These are phyloP conservation scores for Drosophila siamana DNA, from an alignment of 2,888 invertebrate species.

Conservation along the genomic window DNA sequence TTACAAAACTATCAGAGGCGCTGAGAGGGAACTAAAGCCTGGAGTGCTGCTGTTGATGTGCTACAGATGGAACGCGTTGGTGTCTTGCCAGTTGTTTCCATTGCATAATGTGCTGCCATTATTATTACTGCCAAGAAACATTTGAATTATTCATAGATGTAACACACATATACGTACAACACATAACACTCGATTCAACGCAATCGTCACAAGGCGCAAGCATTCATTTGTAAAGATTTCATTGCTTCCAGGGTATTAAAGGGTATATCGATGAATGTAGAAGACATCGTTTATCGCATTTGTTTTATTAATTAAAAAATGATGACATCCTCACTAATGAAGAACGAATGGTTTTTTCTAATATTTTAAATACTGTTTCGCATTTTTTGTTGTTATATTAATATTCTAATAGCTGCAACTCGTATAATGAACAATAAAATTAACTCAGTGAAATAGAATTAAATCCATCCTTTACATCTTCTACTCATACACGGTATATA, in stretches of 20 bases:
- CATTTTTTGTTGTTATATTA: too few species aligned
- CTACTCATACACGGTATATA: slow-evolving; percentile 18
- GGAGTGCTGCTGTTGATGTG: background rate
- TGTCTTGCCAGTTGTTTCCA: slow-evolving; percentile 47
- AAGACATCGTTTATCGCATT: too few species aligned
- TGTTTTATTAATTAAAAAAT: too few species aligned
- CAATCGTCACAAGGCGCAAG: slow-evolving; percentile 58
- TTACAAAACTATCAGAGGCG: slow-evolving; percentile 74
- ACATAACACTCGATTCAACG: slow-evolving; percentile 28
- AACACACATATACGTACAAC: slow-evolving; percentile 59
- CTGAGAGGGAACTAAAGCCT: background rate
- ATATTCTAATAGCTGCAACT: too few species aligned
- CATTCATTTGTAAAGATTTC: slow-evolving; percentile 51
- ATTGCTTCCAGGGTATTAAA: slow-evolving; percentile 7
- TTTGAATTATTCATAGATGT: slow-evolving; percentile 72
- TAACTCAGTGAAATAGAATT: too few species aligned
- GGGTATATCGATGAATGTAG: slow-evolving; percentile 7
- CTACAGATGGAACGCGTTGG: background rate
- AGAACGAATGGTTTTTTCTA: too few species aligned
- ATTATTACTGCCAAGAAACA: slow-evolving; percentile 56
- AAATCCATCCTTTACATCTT: background rate
- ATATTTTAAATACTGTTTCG: too few species aligned
- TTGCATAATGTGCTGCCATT: slow-evolving; percentile 65
- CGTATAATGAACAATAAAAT: too few species aligned
- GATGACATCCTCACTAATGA: too few species aligned